Conservation (phyloP, 2,797 vertebrate genomes). For the Serranus cabrilla region DNA sequence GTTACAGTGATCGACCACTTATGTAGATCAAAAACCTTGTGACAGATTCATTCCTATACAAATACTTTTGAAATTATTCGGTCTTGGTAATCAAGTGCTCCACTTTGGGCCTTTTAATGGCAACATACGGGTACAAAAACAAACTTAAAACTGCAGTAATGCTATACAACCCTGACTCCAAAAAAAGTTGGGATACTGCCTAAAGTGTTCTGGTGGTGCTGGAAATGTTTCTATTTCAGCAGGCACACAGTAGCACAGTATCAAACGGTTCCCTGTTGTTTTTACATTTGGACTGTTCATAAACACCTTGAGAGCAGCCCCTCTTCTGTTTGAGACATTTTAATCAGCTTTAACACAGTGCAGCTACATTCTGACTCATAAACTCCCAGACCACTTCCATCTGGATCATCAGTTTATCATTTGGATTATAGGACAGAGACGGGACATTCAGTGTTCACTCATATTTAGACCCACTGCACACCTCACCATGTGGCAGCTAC, state of each 20-base stretch:
- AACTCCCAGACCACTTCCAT: slow-evolving; percentile 5
- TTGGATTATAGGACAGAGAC: background rate
- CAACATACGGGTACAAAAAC: no score
- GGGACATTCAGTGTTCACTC: background rate
- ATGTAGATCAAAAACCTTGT: no score
- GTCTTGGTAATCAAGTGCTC: no score
- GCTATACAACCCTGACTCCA: no score
- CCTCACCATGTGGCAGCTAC: background rate
- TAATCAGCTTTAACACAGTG: background rate
- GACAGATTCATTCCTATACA: no score
- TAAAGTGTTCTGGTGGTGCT: background rate
- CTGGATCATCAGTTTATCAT: background rate
- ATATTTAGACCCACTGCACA: background rate
- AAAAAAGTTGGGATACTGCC: no score
- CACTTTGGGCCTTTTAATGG: no score
- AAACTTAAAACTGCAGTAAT: no score
- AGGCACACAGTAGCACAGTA: background rate
- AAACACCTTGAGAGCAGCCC: background rate
- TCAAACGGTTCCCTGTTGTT: background rate
- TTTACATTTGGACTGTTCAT: slow-evolving; percentile 1
- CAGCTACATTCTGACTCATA: background rate
- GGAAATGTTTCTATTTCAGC: background rate
- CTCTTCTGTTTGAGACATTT: background rate
- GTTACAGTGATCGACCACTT: no score
- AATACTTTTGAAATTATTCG: no score